Evolutionary conservation across 2,113 vertebrate genomes (phyloP).

Genomic region (Galbula dea): DNA sequence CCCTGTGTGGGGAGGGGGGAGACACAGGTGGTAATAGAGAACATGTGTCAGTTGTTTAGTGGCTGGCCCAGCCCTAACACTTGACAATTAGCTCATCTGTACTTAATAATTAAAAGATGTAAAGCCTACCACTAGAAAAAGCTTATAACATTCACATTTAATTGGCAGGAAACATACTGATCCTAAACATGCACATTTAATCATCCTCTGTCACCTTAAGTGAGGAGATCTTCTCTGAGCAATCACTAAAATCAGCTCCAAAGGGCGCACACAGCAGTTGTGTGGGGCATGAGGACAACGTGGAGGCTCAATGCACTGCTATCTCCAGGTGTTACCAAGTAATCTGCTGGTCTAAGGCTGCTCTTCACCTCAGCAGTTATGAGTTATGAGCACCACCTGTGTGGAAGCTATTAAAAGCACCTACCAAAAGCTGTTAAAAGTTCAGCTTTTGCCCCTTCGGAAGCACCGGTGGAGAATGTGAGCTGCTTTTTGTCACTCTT

Average conservation of each 20-base stretch:
- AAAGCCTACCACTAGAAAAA: not conserved
- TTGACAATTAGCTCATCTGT: not conserved
- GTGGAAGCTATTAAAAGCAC: fast-evolving
- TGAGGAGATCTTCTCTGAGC: not conserved
- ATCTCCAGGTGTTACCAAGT: fast-evolving
- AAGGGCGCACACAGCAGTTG: fast-evolving
- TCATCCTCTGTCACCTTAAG: not conserved
- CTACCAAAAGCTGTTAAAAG: too few species aligned
- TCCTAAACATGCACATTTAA: not conserved
- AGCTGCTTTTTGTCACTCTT: too few species aligned
- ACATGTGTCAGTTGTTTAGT: too few species aligned
- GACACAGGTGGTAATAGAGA: too few species aligned
- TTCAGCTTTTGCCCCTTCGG: too few species aligned
- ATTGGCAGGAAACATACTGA: not conserved
- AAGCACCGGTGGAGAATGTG: too few species aligned
- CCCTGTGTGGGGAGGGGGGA: too few species aligned
- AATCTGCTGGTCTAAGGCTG: too few species aligned
- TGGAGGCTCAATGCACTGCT: fast-evolving
- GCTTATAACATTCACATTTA: not conserved
- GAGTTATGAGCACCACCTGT: too few species aligned
- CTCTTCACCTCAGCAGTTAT: too few species aligned
- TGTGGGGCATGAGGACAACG: fast-evolving
- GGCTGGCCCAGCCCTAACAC: too few species aligned
- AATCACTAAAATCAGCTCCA: not conserved
- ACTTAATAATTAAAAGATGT: not conserved